Evolutionary conservation across 2,113 vertebrate species (phyloP).

Genomic region (Muscicapa adusta): DNA sequence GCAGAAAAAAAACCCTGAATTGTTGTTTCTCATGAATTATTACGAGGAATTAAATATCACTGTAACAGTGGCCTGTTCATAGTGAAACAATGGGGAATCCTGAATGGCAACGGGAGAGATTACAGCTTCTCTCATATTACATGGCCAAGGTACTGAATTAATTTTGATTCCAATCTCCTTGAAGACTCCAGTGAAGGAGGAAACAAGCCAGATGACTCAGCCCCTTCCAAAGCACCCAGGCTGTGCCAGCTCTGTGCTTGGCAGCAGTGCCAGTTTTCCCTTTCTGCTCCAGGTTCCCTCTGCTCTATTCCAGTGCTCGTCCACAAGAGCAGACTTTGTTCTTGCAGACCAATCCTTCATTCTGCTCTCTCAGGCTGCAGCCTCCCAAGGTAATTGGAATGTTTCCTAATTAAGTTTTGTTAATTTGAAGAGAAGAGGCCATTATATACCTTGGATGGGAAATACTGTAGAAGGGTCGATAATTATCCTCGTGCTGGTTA

Average conservation of each 20-base stretch:
- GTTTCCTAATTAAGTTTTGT: background rate
- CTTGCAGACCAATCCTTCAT: background rate
- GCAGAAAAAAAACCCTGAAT: background rate
- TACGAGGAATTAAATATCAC: background rate
- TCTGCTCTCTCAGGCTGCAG: background rate
- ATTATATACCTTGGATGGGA: constrained; percentile 6
- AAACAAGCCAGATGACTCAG: background rate
- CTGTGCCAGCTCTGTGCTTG: background rate
- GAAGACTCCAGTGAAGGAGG: background rate
- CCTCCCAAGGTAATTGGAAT: background rate
- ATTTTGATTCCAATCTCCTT: background rate
- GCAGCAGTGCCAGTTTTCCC: background rate
- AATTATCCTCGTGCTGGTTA: background rate
- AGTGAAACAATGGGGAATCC: background rate
- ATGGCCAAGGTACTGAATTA: background rate
- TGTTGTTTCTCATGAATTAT: background rate
- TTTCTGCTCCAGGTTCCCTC: background rate
- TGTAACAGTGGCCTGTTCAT: background rate
- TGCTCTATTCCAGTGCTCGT: background rate
- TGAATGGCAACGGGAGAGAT: background rate
- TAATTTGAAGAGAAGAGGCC: constrained; percentile 22
- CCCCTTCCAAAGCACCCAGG: background rate
- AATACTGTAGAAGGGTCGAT: background rate
- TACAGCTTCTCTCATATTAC: background rate
- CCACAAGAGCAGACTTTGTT: background rate